Evolutionary conservation across 2,113 vertebrate species (phyloP), one percentile per base, ranked within the genome.

Genomic region (Spea multiplicata): DNA sequence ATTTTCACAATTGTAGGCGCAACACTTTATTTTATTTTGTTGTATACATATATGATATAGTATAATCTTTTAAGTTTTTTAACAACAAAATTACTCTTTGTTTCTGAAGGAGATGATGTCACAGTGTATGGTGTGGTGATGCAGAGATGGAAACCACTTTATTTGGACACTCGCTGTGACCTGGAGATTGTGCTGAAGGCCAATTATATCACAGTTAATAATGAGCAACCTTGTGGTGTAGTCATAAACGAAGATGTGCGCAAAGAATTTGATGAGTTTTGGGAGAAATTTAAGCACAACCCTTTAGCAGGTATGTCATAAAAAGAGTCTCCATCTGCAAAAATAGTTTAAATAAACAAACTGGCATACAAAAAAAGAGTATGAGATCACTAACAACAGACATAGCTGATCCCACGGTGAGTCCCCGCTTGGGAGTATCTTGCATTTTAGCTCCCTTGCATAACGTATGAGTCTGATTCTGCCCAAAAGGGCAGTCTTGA

Each of bases 121-220:
- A 98, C 95, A 0, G 89, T 98, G 70, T 98, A 95, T 61, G 97
- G 97, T 13, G 92, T 99, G 10, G 94, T 98, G 76, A 94, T 93
- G 87, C 96, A 97, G 74, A 93, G 96, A 66, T 98, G 97, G 96
- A 98, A 94, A 78, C 92, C 96, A 5, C 90, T 99, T 80, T 89
- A 84, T 0, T 90, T 92, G 49, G 92, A 90, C 48, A 52, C 84
- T 5, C 91, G 92, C 72, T 98, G 97, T 83, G 92, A 97, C 46
- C 87, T 97, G 83, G 97, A 99, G 86, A 91, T 99, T 73, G 96
- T 96, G 55, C 86, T 99, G 73, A 96, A 95, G 87, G 96, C 96
- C 12, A 99, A 99, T 88, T 94, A 95, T 3, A 74, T 98, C 16
- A 95, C 97, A 84, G 94, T 98, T 12, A 97, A 97, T 84, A 98